Evolutionary conservation across 2,888 invertebrate species (phyloP), one percentile per base, ranked within the genome.

Genomic region (Dryobotodes eremita): DNA sequence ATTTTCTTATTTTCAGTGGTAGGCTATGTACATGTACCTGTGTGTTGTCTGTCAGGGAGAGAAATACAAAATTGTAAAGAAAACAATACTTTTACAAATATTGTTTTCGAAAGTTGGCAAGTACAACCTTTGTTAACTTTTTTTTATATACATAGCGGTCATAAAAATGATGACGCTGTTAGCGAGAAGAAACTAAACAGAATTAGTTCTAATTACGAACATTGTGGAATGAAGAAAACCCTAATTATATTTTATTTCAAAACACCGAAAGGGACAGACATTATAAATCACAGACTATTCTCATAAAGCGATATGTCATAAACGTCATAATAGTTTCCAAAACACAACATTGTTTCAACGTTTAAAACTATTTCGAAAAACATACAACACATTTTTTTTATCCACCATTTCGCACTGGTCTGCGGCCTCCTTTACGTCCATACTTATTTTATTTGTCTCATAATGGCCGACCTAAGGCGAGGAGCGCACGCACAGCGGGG

Each of bases 401-500:
- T 71, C 7, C 26, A 11, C 46, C 68, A 73, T 87, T 88, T 88
- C 77, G 88, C 88, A 83, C 77, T 84, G 84, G 83, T 88, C 86
- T 89, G 88, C 84, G 86, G 87, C 82, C 76, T 85, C 82, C 84
- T 84, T 86, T 83, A 82, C 59, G 53, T 65, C 77, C 48, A 50
- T 77, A 79, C 80, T 90, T 90, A 90, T 90, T 91, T 89, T 91
- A 89, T 89, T 89, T 84, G 86, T 88, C 84, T 74, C 82, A 85
- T 86, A 85, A 89, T 88, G 89, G 92, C 90, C 88, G 91, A 85
- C 90, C 87, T 90, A 91, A 92, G 91, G 89, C 89, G 87, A 86
- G 89, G 88, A 89, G 88, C 91, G 86, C 90, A 86, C 89, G 89
- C 96, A 79, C 96, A 94, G 96, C 96, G 93, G 96, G 96, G 92